phyloP scores from a whole-genome alignment of 37 sponge, comb jelly and placozoan species.

The Beroe forskalii region DNA sequence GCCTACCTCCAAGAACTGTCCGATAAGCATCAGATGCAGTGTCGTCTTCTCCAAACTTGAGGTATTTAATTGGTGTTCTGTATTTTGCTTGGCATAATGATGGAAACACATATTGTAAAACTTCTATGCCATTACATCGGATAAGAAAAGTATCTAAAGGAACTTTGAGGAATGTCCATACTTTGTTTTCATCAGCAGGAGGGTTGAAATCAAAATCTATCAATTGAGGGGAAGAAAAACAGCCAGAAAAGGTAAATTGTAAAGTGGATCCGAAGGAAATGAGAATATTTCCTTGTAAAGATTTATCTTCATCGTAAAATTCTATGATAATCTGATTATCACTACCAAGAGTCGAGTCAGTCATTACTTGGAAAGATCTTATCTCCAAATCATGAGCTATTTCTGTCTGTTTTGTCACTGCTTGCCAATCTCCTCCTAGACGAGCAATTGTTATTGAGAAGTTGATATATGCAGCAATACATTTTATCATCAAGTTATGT shows the following conservation, averaged over 20 bases:
- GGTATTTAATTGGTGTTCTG: not conserved
- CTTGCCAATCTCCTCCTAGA: not conserved
- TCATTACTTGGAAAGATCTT: not conserved
- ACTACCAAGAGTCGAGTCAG: not conserved
- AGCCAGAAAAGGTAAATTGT: not conserved
- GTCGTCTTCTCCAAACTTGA: not conserved
- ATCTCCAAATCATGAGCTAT: not conserved
- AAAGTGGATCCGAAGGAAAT: not conserved
- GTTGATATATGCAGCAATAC: no score
- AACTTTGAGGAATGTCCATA: not conserved
- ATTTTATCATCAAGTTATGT: no score
- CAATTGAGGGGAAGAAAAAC: not conserved
- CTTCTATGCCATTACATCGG: not conserved
- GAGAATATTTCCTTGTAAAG: not conserved
- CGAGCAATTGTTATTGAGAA: no score
- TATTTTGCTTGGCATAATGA: not conserved
- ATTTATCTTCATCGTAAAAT: not conserved
- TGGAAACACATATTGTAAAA: not conserved
- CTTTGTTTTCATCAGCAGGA: not conserved
- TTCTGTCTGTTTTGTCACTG: not conserved
- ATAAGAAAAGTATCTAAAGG: not conserved
- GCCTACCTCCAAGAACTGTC: not conserved
- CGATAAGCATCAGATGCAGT: not conserved
- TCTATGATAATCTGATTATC: not conserved
- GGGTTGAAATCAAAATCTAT: not conserved